Evolutionary conservation across 2,113 vertebrate genomes (phyloP).

Genomic region (Clarias gariepinus): DNA sequence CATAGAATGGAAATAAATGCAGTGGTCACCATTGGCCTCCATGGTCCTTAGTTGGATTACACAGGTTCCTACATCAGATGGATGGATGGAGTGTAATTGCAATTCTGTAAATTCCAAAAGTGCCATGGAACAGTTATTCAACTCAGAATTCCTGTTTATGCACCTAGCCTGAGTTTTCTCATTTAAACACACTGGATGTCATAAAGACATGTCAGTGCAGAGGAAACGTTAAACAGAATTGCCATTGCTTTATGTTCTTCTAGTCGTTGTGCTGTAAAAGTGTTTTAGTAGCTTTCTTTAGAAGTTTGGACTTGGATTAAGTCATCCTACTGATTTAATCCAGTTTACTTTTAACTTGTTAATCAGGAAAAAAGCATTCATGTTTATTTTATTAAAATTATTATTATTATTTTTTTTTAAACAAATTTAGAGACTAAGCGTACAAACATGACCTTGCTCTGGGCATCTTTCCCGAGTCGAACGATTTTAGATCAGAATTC

Average conservation of each 20-base stretch:
- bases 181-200: not conserved
- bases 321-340: not conserved
- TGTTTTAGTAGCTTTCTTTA: not conserved
- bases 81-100: too few species aligned
- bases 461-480: not conserved
- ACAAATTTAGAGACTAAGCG: not conserved
- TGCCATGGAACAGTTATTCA: too few species aligned
- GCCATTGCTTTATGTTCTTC: not conserved
- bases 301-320: not conserved
- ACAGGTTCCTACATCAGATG: too few species aligned
- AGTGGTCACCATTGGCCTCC: too few species aligned
- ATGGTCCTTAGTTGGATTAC: too few species aligned
- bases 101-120: not conserved
- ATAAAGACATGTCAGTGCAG: not conserved
- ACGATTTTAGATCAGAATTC: not conserved
- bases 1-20: too few species aligned
- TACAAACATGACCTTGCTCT: not conserved
- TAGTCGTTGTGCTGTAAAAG: not conserved
- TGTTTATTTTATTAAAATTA: not conserved
- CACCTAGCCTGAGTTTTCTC: not conserved
- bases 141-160: not conserved
- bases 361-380: not conserved
- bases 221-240: not conserved
- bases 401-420: too few species aligned
- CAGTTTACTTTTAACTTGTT: not conserved